Percentiles rank a stretch among this genome's conserved stretches.
Evolutionary conservation across 2,113 vertebrate species (phyloP).

Genomic region (Trogon surrucura): DNA sequence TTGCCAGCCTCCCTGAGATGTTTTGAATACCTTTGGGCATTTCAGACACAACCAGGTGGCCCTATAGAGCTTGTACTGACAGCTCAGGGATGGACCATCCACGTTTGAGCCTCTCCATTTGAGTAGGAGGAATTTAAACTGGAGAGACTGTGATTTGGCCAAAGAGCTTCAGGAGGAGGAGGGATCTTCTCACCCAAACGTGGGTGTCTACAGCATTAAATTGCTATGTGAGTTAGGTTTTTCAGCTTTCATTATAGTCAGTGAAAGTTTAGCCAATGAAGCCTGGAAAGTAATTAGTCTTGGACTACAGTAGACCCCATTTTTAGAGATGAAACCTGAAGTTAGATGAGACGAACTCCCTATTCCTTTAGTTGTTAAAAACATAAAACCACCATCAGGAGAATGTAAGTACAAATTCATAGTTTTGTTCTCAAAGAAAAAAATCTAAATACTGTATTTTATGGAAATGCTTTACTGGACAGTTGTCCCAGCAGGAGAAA

Average conservation of each 20-base stretch:
- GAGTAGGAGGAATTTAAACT: neutral
- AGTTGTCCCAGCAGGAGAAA: neutral
- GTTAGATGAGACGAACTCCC: neutral
- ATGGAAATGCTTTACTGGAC: neutral
- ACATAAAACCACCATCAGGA: neutral
- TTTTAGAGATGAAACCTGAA: neutral
- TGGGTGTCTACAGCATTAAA: neutral
- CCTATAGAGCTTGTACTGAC: neutral
- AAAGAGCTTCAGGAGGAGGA: neutral
- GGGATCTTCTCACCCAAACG: neutral
- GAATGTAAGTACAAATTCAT: neutral
- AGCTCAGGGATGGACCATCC: neutral
- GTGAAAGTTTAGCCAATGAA: neutral
- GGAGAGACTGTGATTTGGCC: neutral
- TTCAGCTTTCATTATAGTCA: neutral
- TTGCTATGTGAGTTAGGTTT: neutral
- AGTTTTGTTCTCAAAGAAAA: neutral
- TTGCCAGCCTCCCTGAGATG: neutral
- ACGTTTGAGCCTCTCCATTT: neutral
- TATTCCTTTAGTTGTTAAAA: neutral
- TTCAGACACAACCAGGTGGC: conserved; percentile 34
- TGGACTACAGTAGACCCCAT: neutral
- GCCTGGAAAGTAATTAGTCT: neutral
- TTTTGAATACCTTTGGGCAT: conserved; percentile 3
- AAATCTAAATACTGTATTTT: neutral